A percentile compares a stretch with the other conserved stretches of the same genome.
Evolutionary conservation across 2,797 vertebrate species (phyloP).

Genomic region (Clamator glandarius): DNA sequence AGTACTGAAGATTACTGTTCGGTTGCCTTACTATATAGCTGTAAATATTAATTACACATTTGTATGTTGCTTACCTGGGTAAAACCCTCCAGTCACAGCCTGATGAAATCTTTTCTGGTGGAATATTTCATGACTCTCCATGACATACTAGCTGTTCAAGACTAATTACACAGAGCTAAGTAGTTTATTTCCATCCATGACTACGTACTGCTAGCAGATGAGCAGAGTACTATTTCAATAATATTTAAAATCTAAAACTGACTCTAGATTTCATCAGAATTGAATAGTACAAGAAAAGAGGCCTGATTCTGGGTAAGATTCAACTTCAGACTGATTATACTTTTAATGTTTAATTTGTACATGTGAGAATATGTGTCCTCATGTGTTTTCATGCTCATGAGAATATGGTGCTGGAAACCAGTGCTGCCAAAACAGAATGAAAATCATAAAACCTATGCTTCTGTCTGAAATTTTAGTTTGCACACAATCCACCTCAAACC

Average conservation of each 20-base stretch:
- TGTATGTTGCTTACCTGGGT: neutral
- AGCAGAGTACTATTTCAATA: neutral
- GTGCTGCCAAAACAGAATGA: neutral
- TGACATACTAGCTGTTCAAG: neutral
- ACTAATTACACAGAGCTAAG: neutral
- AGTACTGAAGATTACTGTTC: neutral
- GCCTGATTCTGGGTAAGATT: neutral
- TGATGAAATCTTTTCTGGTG: neutral
- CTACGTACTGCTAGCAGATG: neutral
- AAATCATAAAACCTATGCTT: neutral
- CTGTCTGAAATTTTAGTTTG: neutral
- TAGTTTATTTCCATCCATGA: neutral
- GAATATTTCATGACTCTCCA: neutral
- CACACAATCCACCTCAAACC: neutral
- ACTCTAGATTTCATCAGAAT: neutral
- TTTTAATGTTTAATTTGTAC: neutral
- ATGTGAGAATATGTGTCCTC: neutral
- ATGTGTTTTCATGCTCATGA: neutral
- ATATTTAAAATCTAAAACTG: neutral
- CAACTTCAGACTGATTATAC: neutral
- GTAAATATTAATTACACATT: neutral
- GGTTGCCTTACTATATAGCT: neutral
- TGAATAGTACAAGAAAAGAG: neutral
- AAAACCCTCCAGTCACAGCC: neutral
- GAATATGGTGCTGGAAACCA: neutral